Evolutionary conservation across 2,888 invertebrate species (phyloP).

Genomic region (Cephus nigrinus): DNA sequence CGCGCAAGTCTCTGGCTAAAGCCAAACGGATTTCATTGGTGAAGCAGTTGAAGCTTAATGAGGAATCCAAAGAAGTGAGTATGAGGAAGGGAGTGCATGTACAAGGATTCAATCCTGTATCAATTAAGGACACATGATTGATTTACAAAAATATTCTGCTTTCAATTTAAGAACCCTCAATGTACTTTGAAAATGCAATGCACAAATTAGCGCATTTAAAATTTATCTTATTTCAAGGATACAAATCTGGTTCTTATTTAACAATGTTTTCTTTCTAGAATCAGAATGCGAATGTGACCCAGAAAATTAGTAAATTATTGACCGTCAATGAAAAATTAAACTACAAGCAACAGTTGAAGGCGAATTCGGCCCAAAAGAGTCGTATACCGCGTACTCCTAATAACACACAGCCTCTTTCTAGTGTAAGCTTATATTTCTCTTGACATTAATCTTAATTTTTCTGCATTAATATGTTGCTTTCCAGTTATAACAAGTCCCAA

Average conservation of each 20-base stretch:
- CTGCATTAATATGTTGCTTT: neutral
- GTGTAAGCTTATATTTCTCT: slow-evolving; percentile 31
- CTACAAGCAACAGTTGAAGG: slow-evolving; percentile 35
- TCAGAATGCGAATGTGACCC: slow-evolving; percentile 19
- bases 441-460: neutral
- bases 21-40: slow-evolving; percentile 55
- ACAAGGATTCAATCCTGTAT: neutral
- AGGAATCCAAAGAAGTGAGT: slow-evolving; percentile 57
- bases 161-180: neutral
- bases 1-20: slow-evolving; percentile 55
- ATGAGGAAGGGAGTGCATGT: neutral
- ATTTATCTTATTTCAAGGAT: neutral
- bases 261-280: slow-evolving; percentile 40
- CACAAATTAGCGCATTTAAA: neutral
- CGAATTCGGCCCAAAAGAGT: slow-evolving; percentile 49
- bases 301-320: slow-evolving; percentile 34
- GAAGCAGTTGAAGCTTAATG: slow-evolving; percentile 45
- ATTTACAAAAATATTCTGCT: neutral
- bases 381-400: slow-evolving; percentile 52
- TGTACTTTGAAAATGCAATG: neutral
- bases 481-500: neutral
- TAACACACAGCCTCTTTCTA: slow-evolving; percentile 30
- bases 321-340: slow-evolving; percentile 36
- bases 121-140: neutral
- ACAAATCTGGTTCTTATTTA: neutral